Evolutionary conservation across 2,888 invertebrate species (phyloP).

Genomic region (Conomelus anceps): DNA sequence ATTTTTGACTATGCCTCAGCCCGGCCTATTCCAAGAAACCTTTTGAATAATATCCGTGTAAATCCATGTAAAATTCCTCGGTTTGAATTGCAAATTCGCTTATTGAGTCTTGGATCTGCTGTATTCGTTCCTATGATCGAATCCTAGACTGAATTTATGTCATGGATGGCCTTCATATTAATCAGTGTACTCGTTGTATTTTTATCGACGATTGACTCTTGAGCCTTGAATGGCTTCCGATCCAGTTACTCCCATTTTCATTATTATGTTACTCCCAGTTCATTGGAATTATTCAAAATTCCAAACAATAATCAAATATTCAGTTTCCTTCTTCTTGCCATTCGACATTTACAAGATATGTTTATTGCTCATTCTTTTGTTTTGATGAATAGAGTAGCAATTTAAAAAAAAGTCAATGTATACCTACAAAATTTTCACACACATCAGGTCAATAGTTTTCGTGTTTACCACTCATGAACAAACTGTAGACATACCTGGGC

Average conservation of each 20-base stretch:
- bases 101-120: not conserved
- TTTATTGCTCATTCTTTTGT: no score
- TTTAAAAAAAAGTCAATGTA: no score
- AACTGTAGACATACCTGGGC: no score
- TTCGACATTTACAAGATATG: not conserved
- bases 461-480: no score
- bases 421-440: no score
- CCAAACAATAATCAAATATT: not conserved
- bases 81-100: no score
- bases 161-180: not conserved
- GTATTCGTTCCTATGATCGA: not conserved
- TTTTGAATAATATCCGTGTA: not conserved
- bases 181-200: not conserved
- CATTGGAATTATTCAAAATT: not conserved
- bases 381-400: no score
- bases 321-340: not conserved
- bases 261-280: not conserved
- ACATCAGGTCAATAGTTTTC: no score
- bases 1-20: no score
- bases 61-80: no score
- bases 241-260: not conserved
- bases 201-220: not conserved
- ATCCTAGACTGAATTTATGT: not conserved
- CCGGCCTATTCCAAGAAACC: not conserved
- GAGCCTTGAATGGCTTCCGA: not conserved